phyloP scores from a whole-genome alignment of 2,888 invertebrate genomes.

The Dascillus cervinus region DNA sequence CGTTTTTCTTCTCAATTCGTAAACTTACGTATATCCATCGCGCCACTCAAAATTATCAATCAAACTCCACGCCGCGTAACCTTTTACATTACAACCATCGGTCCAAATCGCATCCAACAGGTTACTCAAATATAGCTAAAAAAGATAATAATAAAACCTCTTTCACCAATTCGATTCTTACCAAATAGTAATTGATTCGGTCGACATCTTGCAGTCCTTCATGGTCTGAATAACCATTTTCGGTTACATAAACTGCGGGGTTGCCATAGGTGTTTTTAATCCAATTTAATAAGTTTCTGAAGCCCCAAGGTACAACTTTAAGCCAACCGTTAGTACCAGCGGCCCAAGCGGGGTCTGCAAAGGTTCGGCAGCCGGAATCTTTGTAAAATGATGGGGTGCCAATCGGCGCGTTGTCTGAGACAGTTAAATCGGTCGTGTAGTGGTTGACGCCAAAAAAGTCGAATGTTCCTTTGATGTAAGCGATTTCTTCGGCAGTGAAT shows the following conservation, averaged over 20 bases:
- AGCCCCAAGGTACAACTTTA: conserved; percentile 53
- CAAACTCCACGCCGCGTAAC: conserved; percentile 4
- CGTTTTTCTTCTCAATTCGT: too few species aligned
- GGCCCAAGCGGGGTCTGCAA: not conserved
- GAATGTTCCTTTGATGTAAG: conserved; percentile 50
- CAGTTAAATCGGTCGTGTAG: conserved; percentile 42
- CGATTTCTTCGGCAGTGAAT: conserved; percentile 54
- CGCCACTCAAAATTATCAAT: conserved; percentile 8
- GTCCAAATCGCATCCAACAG: conserved; percentile 1
- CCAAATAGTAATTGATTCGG: conserved; percentile 1
- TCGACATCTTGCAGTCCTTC: conserved; percentile 1
- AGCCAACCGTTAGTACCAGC: not conserved
- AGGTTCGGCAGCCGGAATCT: not conserved
- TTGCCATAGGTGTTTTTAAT: conserved; percentile 52
- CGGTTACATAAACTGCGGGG: conserved; percentile 51
- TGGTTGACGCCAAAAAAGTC: conserved; percentile 72
- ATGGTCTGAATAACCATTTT: conserved; percentile 51
- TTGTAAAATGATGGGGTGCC: not conserved
- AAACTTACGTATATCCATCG: conserved; percentile 4
- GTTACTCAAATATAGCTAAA: conserved; percentile 1
- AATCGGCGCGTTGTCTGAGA: not conserved
- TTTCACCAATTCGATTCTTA: too few species aligned
- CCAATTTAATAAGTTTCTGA: conserved; percentile 56
- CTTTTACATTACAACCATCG: conserved; percentile 3
- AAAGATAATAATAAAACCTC: not conserved